Evolutionary conservation across 2,797 vertebrate genomes (phyloP).

Genomic region (Sebastes trivittatus): DNA sequence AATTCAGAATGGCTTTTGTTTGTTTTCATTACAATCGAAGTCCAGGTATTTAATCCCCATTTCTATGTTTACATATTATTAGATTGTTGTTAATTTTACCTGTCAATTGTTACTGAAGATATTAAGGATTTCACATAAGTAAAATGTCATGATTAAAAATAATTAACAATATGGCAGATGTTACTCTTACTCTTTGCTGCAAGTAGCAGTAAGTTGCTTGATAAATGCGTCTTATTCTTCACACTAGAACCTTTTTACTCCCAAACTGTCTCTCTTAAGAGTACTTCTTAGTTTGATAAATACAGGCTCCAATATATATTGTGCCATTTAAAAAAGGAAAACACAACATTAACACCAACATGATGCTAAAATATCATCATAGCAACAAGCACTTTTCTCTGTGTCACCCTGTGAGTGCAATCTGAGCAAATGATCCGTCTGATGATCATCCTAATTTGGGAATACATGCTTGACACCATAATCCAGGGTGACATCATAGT

Average conservation of each 20-base stretch:
- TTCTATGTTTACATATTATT: background rate
- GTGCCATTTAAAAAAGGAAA: background rate
- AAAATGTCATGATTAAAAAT: background rate
- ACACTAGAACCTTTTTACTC: background rate
- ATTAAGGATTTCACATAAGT: background rate
- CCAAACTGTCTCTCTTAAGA: background rate
- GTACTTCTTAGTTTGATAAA: background rate
- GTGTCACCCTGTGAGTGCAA: background rate
- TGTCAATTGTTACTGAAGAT: background rate
- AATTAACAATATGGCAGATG: background rate
- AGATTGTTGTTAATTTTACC: background rate
- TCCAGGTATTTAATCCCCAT: background rate
- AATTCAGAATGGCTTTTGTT: background rate
- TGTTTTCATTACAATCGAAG: background rate
- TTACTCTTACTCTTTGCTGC: background rate
- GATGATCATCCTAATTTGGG: constrained; percentile 37
- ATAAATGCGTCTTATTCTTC: background rate
- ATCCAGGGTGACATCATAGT: constrained; percentile 41
- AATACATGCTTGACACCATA: constrained; percentile 26
- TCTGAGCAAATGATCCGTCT: constrained; percentile 17
- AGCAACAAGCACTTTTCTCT: constrained; percentile 4
- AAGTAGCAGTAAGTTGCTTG: background rate
- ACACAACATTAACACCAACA: background rate
- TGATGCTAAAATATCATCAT: background rate
- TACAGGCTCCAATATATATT: background rate